phyloP scores from a whole-genome alignment of 2,113 vertebrate species.

The Chrysemys picta region DNA sequence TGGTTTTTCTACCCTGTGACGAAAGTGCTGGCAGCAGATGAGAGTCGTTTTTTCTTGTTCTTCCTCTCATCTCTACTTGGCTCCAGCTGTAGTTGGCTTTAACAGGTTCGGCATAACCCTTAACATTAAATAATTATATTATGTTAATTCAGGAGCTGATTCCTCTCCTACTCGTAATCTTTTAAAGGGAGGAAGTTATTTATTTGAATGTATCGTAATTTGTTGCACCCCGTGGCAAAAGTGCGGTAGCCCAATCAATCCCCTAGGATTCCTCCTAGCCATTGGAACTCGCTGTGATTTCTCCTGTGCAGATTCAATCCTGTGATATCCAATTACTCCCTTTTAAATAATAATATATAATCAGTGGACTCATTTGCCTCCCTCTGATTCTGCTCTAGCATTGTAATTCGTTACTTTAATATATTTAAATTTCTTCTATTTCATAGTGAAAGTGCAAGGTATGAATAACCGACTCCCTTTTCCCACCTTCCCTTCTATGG shows the following conservation, averaged over 20 bases:
- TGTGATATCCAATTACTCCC: not conserved
- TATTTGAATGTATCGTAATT: not conserved
- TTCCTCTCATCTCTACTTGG: not conserved
- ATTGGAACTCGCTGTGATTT: not conserved
- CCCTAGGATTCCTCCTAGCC: not conserved
- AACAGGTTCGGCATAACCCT: not conserved
- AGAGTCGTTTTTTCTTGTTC: not conserved
- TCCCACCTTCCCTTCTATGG: not conserved
- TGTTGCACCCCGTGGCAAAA: not conserved
- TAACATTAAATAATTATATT: not conserved
- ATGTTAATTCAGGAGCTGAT: not conserved
- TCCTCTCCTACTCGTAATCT: not conserved
- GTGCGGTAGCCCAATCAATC: not conserved
- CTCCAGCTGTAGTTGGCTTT: not conserved
- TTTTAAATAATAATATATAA: not conserved
- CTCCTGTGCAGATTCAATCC: not conserved
- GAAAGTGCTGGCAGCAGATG: not conserved
- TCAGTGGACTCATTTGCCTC: not conserved
- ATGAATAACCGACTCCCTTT: not conserved
- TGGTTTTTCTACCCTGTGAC: not conserved
- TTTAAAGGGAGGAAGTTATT: not conserved
- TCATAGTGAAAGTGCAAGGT: not conserved
- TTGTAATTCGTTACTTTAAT: not conserved
- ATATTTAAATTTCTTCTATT: not conserved
- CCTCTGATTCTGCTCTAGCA: not conserved